Evolutionary conservation across 2,888 invertebrate genomes (phyloP).

Genomic region (Mechanitis messenoides): DNA sequence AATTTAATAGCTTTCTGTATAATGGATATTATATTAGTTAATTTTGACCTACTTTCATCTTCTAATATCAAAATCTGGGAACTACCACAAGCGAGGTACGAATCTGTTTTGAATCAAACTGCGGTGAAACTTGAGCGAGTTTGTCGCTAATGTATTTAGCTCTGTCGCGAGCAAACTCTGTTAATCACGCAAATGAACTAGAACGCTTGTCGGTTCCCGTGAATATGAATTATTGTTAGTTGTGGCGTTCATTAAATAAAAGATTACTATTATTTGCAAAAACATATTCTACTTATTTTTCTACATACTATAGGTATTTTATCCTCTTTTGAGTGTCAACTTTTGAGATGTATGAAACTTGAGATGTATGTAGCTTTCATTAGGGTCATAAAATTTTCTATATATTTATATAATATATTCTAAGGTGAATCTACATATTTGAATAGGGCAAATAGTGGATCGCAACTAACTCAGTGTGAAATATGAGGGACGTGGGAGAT

Average conservation of each 20-base stretch:
- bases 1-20: too few species aligned
- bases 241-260: not conserved
- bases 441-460: constrained; percentile 57
- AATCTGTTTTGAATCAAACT: constrained; percentile 29
- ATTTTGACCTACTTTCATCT: not conserved
- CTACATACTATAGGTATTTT: too few species aligned
- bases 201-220: constrained; percentile 22
- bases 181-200: constrained; percentile 30
- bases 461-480: constrained; percentile 60
- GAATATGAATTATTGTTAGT: constrained; percentile 15
- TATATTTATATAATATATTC: not conserved
- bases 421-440: constrained; percentile 38
- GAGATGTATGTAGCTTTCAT: too few species aligned
- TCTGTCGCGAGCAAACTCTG: constrained; percentile 26
- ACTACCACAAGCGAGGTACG: constrained; percentile 13
- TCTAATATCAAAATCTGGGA: constrained; percentile 9
- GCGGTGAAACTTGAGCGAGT: constrained; percentile 24
- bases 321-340: not conserved
- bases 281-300: not conserved
- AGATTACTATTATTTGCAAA: not conserved
- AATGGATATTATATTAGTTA: not conserved
- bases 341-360: too few species aligned
- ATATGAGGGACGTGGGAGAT: constrained; percentile 73
- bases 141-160: constrained; percentile 30
- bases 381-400: not conserved